A percentile compares a stretch with the other conserved stretches of the same genome.
phyloP scores from a whole-genome alignment of 2,797 vertebrate species.

The Dromococcyx pavoninus region DNA sequence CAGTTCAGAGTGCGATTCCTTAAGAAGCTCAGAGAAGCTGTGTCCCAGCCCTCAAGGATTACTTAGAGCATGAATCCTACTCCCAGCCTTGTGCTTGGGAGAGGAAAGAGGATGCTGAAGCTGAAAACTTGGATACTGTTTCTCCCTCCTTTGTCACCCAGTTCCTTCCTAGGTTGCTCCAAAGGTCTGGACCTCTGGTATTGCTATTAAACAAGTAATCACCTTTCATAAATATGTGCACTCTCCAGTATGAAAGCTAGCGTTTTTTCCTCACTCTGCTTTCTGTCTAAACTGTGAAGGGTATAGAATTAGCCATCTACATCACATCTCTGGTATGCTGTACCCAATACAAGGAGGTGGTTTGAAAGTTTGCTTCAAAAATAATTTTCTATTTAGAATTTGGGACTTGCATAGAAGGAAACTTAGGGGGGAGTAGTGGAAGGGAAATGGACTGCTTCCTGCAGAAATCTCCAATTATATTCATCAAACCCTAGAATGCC shows the following conservation, averaged over 20 bases:
- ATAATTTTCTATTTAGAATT: not conserved
- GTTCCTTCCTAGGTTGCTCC: not conserved
- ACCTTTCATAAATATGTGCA: not conserved
- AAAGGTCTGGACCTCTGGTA: not conserved
- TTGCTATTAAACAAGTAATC: not conserved
- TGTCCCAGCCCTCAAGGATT: not conserved
- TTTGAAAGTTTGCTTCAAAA: not conserved
- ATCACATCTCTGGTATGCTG: not conserved
- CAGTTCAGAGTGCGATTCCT: not conserved
- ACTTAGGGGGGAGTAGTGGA: not conserved
- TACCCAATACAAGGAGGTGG: not conserved
- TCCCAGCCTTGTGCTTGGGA: not conserved
- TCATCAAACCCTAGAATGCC: not conserved
- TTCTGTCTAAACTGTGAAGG: not conserved
- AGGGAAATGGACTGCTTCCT: not conserved
- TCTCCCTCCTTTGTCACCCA: not conserved
- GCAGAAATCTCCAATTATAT: not conserved
- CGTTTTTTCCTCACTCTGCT: not conserved
- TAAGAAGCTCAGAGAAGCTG: not conserved
- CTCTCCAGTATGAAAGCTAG: not conserved
- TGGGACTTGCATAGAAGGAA: not conserved
- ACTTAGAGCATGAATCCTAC: not conserved
- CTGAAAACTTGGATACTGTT: not conserved
- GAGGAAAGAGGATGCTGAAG: not conserved
- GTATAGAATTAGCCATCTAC: not conserved